Conservation (phyloP, 2,797 vertebrate species). For the Emys orbicularis region DNA sequence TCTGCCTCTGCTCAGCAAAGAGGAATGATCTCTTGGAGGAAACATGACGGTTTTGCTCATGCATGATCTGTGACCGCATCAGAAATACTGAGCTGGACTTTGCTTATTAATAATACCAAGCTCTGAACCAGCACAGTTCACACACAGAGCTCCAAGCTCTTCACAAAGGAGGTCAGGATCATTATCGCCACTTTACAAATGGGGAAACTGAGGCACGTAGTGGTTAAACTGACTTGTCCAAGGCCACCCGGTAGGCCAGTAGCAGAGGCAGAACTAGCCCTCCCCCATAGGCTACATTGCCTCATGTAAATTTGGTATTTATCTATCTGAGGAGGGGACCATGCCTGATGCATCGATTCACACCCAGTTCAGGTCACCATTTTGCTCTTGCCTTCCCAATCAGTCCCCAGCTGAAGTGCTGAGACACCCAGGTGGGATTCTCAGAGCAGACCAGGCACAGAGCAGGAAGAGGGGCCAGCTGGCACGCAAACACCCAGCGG, state of each 20-base stretch:
- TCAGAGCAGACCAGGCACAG: no score
- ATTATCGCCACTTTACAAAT: neutral
- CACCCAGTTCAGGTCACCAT: neutral
- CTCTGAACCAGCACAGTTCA: neutral
- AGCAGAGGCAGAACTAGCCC: neutral
- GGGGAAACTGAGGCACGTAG: neutral
- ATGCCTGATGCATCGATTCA: fast-evolving
- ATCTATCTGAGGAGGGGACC: neutral
- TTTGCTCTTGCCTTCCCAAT: neutral
- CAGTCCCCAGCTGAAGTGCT: no score
- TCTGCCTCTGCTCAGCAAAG: neutral
- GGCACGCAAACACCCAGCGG: no score
- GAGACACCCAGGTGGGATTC: no score
- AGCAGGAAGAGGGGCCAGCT: no score
- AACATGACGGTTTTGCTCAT: neutral
- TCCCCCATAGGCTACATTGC: neutral
- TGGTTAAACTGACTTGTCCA: neutral
- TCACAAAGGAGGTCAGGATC: neutral
- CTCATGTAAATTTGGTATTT: neutral
- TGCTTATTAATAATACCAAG: neutral
- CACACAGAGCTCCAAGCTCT: neutral
- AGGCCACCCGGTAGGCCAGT: neutral
- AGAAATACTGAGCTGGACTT: neutral
- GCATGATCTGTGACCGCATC: neutral
- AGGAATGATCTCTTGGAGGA: neutral